phyloP scores from a whole-genome alignment of 2,797 vertebrate genomes.

The Anguilla marmorata region DNA sequence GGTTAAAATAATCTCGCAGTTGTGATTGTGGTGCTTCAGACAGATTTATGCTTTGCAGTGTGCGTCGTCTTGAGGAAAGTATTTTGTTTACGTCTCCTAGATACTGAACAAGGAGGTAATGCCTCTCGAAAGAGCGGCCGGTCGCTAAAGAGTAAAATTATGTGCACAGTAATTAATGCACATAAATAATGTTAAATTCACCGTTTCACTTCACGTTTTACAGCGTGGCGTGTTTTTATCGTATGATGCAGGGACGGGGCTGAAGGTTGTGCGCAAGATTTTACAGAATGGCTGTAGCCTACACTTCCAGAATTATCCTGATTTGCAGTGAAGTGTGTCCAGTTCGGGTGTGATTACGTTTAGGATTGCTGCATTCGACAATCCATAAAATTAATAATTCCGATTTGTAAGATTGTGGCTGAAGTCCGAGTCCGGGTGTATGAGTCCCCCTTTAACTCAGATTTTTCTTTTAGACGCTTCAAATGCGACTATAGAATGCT shows the following conservation, averaged over 20 bases:
- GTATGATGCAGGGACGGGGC: no score
- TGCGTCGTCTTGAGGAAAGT: background rate
- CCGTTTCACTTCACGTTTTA: no score
- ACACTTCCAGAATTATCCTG: background rate
- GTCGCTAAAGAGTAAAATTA: background rate
- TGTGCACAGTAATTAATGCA: background rate
- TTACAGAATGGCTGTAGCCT: no score
- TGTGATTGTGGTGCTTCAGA: background rate
- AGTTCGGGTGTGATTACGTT: background rate
- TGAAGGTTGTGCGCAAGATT: no score
- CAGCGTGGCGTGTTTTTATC: no score
- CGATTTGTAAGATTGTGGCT: background rate
- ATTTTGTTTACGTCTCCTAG: conserved; percentile 4
- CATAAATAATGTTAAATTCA: background rate
- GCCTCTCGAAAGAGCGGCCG: background rate
- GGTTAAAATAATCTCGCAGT: background rate
- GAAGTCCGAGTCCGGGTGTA: background rate
- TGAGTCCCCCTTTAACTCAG: no score
- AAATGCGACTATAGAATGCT: background rate
- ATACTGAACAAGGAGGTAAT: background rate
- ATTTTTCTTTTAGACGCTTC: background rate
- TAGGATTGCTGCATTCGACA: background rate
- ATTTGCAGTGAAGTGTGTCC: background rate
- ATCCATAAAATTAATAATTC: background rate
- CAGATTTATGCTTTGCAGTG: background rate